Base-by-base conservation (phyloP, 2,797 vertebrate genomes). In the Poeciliopsis infans region DNA sequence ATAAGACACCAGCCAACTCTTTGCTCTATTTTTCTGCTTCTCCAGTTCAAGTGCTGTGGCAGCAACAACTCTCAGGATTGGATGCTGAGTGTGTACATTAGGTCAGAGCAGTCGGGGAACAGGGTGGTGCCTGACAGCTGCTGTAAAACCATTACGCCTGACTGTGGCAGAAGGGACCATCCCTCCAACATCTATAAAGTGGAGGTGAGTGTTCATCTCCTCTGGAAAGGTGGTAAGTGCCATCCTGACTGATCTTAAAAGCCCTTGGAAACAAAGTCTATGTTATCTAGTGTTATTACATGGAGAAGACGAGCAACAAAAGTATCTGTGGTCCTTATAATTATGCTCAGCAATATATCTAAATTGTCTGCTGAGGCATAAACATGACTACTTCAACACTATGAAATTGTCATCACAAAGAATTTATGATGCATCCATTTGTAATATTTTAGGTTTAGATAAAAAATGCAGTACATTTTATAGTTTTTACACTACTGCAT, bases 161-260 rank as follows among this genome's bases (percentile, higher is more conserved):
- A 6, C 10, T 97, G 97, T 43, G 97, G 97, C 72, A 90, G 18
- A 61, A 94, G 96, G 77, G 94, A 95, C 85, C 97, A 97, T 88
- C 97, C 97, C 7, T 98, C 97, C 83, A 97, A 97, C 91, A 96
- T 97, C 93, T 97, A 97, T 94, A 97, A 96, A 83, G 96, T 97
- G 79, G 97, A 97, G 96, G 97, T 97, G 64, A 89, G 95, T 92
- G 39, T 36, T 5, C 16, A 10, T 10, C 49, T 1, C 2, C 28
- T 33, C 31, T 55, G 12, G 8, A 13, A 51, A 76, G 53, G 20
- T 18, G 12, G 0, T 1, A 43, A 71, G 59, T 47, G 25, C 23
- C 23, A 43, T 43, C 39, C 12, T 25, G 41, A 69, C 39, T 69
- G 66, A n/a, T 43, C 23, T 43, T 69, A 70, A 28, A 43, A 33